Base-by-base conservation (phyloP, 2,797 vertebrate genomes). In the Lepilemur ruficaudatus region DNA sequence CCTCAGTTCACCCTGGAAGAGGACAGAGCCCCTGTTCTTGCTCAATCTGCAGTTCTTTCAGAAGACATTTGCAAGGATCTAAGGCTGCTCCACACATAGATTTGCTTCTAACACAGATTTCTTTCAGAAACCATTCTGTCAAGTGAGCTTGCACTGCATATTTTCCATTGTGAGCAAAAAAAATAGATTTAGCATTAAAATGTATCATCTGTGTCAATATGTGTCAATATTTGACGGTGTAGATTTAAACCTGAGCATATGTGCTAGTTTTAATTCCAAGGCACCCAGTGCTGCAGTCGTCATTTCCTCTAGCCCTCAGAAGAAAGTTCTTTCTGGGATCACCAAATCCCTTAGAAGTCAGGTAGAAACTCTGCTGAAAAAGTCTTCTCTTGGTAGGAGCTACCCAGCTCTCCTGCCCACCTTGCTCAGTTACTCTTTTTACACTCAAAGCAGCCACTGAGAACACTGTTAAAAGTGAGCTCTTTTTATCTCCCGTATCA, bases 181-280 rank as follows among this genome's bases (percentile, higher is more conserved):
- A 95, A 96, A 92, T 97, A 98, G 95, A 97, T 95, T 98, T 96
- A 98, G 97, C 98, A 95, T 93, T 98, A 98, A 98, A 98, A 98
- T 97, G 96, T 98, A 95, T 97, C 98, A 98, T 98, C 98, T 98
- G 98, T 97, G 97, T 98, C 95, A 97, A 97, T 97, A 97, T 93
- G 80, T 97, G 97, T 97, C 93, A 96, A 96, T 98, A 96, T 82
- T 92, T 89, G 96, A 93, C 92, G 97, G 93, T 61, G 78, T 92
- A 92, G 97, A 97, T 97, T 98, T 98, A 92, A 96, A 89, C 96
- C 70, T 96, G 94, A 97, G 84, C 80, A 92, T 97, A 97, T 98
- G 97, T 98, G 95, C 97, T 98, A 93, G 92, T 96, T 98, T 97
- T 98, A 96, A 97, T 96, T 97, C 46, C 32, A 61, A 97, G 63